Evolutionary conservation across 1,140 invertebrate genomes (phyloP).

Genomic region (Meloidogyne floridensis): DNA sequence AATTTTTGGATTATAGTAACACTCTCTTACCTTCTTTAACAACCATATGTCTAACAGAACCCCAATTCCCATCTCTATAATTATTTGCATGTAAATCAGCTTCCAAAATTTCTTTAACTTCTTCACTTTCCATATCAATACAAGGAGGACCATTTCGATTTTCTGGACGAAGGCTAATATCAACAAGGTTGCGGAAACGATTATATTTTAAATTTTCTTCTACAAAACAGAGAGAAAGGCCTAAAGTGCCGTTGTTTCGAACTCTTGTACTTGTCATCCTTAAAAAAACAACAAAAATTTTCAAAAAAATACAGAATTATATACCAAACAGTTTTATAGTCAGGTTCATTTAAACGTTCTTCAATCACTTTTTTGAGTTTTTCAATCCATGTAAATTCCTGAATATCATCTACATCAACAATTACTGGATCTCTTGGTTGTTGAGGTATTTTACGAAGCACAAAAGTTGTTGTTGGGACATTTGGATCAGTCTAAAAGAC

Average conservation of each 20-base stretch:
- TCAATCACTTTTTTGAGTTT: conserved; percentile 66
- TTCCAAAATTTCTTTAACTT: conserved; percentile 73
- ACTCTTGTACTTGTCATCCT: conserved; percentile 71
- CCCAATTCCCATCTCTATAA: conserved; percentile 78
- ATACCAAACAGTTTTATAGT: conserved; percentile 71
- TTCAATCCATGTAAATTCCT: conserved; percentile 77
- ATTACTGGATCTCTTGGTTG: conserved; percentile 59
- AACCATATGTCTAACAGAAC: conserved; percentile 78
- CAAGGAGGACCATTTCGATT: conserved; percentile 68
- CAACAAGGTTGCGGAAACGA: conserved; percentile 62
- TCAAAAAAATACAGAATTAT: not conserved
- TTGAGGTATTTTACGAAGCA: conserved; percentile 53
- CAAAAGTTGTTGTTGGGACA: conserved; percentile 54
- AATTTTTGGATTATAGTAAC: not conserved
- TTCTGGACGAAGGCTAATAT: conserved; percentile 59
- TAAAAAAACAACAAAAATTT: not conserved
- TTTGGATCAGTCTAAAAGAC: conserved; percentile 48
- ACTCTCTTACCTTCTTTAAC: conserved; percentile 65
- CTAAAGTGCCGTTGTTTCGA: conserved; percentile 76
- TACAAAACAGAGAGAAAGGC: conserved; percentile 84
- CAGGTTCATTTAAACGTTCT: conserved; percentile 72
- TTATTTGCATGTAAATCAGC: conserved; percentile 84
- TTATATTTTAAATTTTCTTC: conserved; percentile 63
- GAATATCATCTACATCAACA: conserved; percentile 66
- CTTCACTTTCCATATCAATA: conserved; percentile 71